phyloP scores from a whole-genome alignment of 2,888 invertebrate genomes.

The Psylliodes chrysocephalus region DNA sequence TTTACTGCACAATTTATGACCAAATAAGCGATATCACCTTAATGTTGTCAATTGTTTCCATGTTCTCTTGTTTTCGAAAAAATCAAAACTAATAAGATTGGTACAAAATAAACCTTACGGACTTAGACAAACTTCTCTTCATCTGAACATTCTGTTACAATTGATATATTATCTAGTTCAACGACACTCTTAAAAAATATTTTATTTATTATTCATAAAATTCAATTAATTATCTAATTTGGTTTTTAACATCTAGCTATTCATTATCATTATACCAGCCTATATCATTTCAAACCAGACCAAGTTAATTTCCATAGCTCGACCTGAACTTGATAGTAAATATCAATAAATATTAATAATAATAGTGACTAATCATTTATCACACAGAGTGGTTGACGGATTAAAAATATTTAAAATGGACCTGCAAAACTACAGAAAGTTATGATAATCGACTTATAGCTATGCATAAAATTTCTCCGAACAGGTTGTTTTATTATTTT shows the following conservation, averaged over 20 bases:
- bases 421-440: neutral
- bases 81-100: too few relatives aligned
- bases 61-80: too few relatives aligned
- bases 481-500: conserved; percentile 16
- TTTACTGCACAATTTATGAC: too few relatives aligned
- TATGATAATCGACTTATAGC: conserved; percentile 8
- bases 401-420: neutral
- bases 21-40: too few relatives aligned
- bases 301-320: neutral
- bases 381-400: neutral
- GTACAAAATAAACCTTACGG: too few relatives aligned
- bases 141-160: too few relatives aligned
- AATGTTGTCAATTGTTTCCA: too few relatives aligned
- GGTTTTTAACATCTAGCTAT: neutral
- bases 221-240: neutral
- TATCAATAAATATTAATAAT: neutral
- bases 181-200: neutral
- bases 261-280: neutral
- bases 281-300: neutral
- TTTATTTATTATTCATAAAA: conserved; percentile 4
- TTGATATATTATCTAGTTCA: too few relatives aligned
- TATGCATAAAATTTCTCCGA: conserved; percentile 17
- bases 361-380: neutral
- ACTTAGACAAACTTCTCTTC: too few relatives aligned
- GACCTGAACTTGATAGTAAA: conserved; percentile 3